Percentiles rank a stretch among this genome's conserved stretches.
Conservation (phyloP, 2,113 vertebrate species). For the Felis catus region F.catus_Fca126_mat1.0 CM031419.1:124452001-124452500, state of each 20-base stretch:
- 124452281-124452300: not conserved
- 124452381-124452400: not conserved
- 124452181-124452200: too few relatives aligned
- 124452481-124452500: not conserved
- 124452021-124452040: too few relatives aligned
- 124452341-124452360: not conserved
- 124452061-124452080: too few relatives aligned
- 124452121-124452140: too few relatives aligned
- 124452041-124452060: too few relatives aligned
- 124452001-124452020: too few relatives aligned
- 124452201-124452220: too few relatives aligned
- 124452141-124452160: too few relatives aligned
- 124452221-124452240: not conserved
- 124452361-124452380: not conserved
- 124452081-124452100: too few relatives aligned
- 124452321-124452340: not conserved
- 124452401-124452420: not conserved
- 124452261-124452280: not conserved
- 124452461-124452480: not conserved
- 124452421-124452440: not conserved
- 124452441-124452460: not conserved
- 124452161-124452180: too few relatives aligned
- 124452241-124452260: not conserved
- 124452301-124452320: not conserved
- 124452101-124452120: too few relatives aligned